Percentiles rank a stretch among this genome's conserved stretches.
phyloP scores from a whole-genome alignment of 35 echinoderm and acorn worm species.

The Eucidaris tribuloides region DNA sequence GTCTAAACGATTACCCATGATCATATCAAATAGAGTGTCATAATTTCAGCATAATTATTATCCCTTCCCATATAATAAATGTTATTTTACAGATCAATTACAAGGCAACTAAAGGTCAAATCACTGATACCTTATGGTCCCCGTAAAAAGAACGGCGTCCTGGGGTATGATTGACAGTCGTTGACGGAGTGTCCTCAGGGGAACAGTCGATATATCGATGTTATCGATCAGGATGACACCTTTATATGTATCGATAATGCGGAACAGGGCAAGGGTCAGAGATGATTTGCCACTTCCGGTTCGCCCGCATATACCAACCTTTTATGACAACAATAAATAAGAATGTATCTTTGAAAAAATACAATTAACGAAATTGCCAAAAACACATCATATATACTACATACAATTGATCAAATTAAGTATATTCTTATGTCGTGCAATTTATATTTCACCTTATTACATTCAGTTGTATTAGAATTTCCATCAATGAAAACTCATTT shows the following conservation, averaged over 20 bases:
- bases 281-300: conserved; percentile 79
- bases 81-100: no score
- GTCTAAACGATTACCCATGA: no score
- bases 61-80: no score
- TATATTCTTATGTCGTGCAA: no score
- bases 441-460: no score
- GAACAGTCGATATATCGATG: conserved; percentile 66
- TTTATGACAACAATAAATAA: not conserved
- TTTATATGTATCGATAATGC: conserved; percentile 52
- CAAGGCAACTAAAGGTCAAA: no score
- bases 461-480: no score
- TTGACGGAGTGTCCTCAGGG: conserved; percentile 55
- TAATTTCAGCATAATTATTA: no score
- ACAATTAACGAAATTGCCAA: not conserved
- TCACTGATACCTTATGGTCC: conserved; percentile 55
- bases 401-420: not conserved
- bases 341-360: not conserved
- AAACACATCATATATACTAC: not conserved
- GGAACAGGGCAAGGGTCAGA: conserved; percentile 51
- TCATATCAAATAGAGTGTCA: no score
- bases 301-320: conserved; percentile 77
- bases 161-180: conserved; percentile 84
- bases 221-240: conserved; percentile 72
- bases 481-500: no score
- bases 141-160: conserved; percentile 84